Percentiles rank a stretch among this genome's conserved stretches.
These are phyloP conservation scores for Pipistrellus pygmaeus DNA, from an alignment of 2,797 vertebrate species.

Conservation along the genomic window DNA sequence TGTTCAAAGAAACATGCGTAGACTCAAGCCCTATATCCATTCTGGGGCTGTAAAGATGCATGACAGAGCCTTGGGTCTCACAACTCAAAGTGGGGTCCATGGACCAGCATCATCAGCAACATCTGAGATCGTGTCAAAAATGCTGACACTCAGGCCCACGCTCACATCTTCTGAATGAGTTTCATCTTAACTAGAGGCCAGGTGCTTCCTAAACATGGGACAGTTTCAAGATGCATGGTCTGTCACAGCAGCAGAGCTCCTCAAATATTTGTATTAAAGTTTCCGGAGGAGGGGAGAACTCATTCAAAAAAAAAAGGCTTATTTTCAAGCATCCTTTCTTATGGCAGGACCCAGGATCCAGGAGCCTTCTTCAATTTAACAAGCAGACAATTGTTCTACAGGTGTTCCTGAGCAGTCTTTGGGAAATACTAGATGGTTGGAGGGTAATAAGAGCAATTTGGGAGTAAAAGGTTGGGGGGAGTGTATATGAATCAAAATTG, in stretches of 20 bases:
- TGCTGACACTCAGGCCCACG: neutral
- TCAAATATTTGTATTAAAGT: neutral
- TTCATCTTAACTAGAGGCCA: neutral
- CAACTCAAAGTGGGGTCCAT: neutral
- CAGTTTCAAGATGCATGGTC: neutral
- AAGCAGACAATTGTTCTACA: neutral
- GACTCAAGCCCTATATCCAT: neutral
- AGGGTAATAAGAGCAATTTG: slow-evolving; percentile 17
- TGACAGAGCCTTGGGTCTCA: neutral
- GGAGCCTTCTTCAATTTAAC: neutral
- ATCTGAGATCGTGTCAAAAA: neutral
- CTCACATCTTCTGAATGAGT: neutral
- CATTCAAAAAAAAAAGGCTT: neutral
- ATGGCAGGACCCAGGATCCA: neutral
- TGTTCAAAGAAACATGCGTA: neutral
- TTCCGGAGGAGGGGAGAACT: neutral
- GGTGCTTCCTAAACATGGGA: neutral
- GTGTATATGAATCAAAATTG: neutral
- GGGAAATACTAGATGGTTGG: neutral
- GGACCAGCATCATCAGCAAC: neutral
- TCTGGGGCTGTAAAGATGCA: neutral
- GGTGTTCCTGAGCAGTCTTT: neutral
- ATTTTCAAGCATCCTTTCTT: neutral
- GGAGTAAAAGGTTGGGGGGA: neutral
- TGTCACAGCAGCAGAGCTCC: neutral